Evolutionary conservation across 37 sponge, comb jelly and placozoan genomes (phyloP).

Genomic region (Petrosia ficiformis): DNA sequence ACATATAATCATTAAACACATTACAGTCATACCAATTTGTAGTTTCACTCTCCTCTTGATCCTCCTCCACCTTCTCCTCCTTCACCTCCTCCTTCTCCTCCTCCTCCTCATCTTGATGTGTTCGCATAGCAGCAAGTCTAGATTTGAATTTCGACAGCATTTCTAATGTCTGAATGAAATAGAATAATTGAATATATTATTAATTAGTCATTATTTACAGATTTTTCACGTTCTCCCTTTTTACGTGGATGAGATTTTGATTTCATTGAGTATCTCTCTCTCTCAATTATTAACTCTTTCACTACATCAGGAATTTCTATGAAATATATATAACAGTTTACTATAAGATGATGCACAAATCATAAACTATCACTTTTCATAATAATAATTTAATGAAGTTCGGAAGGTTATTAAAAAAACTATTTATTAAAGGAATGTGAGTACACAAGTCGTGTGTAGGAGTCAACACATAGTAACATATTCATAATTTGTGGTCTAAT

Average conservation of each 20-base stretch:
- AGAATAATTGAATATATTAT: not conserved
- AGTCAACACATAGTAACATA: too few relatives aligned
- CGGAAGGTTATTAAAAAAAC: too few relatives aligned
- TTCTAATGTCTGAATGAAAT: not conserved
- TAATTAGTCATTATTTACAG: slow-evolving; percentile 2
- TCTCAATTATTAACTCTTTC: not conserved
- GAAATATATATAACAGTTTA: too few relatives aligned
- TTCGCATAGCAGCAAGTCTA: not conserved
- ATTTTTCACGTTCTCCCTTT: slow-evolving; percentile 22
- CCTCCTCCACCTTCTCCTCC: not conserved
- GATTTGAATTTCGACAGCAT: not conserved
- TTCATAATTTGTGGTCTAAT: too few relatives aligned
- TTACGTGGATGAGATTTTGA: not conserved
- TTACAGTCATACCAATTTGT: not conserved
- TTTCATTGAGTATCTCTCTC: not conserved
- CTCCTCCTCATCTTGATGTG: not conserved
- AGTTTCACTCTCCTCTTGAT: not conserved
- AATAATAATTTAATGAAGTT: too few relatives aligned
- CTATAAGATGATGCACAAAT: too few relatives aligned
- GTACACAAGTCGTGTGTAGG: too few relatives aligned
- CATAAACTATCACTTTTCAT: too few relatives aligned
- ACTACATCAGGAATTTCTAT: not conserved
- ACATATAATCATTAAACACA: not conserved
- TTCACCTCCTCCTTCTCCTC: slow-evolving; percentile 3
- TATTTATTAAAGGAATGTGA: too few relatives aligned